phyloP scores from a whole-genome alignment of 1,140 invertebrate genomes.

The Ostrea denselamellosa region DNA sequence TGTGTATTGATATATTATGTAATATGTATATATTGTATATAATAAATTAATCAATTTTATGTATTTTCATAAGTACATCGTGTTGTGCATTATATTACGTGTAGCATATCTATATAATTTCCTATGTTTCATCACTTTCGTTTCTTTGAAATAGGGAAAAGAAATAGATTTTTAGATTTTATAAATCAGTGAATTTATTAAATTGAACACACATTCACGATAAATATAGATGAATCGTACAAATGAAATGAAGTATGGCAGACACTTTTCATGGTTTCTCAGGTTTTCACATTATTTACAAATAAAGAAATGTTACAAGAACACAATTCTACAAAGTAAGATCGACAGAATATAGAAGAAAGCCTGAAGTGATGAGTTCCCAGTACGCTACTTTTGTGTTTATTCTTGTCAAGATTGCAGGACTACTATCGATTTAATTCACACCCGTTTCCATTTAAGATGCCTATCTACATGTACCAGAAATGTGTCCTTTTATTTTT shows the following conservation, averaged over 20 bases:
- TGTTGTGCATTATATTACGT: too few species aligned
- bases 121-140: too few species aligned
- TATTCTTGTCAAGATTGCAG: not conserved
- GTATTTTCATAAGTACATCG: too few species aligned
- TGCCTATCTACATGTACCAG: not conserved
- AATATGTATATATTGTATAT: too few species aligned
- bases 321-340: not conserved
- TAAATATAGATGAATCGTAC: not conserved
- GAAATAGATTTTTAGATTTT: too few species aligned
- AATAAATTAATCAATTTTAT: too few species aligned
- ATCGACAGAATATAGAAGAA: not conserved
- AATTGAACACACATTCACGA: not conserved
- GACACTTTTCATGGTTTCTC: not conserved
- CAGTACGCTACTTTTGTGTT: slow-evolving; percentile 8
- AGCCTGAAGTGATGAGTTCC: not conserved
- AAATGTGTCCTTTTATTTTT: not conserved
- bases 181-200: not conserved
- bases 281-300: not conserved
- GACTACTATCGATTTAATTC: not conserved
- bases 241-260: not conserved
- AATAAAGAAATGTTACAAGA: not conserved
- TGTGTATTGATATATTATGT: too few species aligned
- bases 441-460: not conserved
- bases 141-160: too few species aligned
- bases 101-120: too few species aligned